Conservation (phyloP, 2,113 vertebrate genomes). For the Benitochromis conjunctus region DNA sequence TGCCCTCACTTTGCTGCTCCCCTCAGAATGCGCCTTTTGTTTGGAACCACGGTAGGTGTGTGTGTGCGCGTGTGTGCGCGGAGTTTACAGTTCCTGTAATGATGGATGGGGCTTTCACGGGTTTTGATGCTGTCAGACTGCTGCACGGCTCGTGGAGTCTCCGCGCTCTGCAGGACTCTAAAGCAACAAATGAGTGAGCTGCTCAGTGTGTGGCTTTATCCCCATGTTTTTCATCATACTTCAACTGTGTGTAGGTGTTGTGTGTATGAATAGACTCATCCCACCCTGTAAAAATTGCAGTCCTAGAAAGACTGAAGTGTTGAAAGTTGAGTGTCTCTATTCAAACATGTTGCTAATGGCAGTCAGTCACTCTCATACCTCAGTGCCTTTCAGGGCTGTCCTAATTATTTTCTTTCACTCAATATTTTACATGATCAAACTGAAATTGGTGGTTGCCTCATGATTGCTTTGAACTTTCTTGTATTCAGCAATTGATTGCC, state of each 20-base stretch:
- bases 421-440: fast-evolving
- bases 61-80: neutral
- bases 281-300: neutral
- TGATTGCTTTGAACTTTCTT: neutral
- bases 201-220: neutral
- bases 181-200: neutral
- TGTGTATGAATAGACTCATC: neutral
- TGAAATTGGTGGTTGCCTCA: neutral
- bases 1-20: neutral
- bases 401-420: neutral
- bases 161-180: neutral
- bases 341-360: neutral
- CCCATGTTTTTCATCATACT: neutral
- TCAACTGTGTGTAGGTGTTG: neutral
- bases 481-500: neutral
- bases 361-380: neutral
- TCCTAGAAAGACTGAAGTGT: neutral
- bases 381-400: neutral
- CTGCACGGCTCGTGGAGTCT: neutral
- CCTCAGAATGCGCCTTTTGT: neutral
- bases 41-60: neutral
- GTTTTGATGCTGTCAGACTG: neutral
- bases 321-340: neutral
- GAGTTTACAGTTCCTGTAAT: neutral
- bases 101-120: neutral